Evolutionary conservation across 2,888 invertebrate species (phyloP).

Genomic region (Melitaea athalia): DNA sequence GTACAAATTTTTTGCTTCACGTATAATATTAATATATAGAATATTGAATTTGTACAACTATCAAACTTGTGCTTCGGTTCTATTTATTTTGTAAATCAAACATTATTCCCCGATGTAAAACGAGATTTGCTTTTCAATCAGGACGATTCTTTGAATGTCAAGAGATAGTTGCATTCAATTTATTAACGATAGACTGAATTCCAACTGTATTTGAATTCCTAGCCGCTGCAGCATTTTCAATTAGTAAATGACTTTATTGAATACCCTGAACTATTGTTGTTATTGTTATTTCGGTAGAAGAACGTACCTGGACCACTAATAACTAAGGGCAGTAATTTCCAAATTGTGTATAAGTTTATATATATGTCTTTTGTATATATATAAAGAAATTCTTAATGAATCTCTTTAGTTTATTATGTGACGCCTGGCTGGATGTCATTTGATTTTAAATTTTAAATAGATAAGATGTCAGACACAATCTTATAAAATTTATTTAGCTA

Average conservation of each 20-base stretch:
- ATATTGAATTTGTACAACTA: neutral
- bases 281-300: neutral
- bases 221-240: neutral
- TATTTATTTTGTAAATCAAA: neutral
- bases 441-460: no score
- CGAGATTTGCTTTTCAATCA: slow-evolving; percentile 7
- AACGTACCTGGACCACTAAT: neutral
- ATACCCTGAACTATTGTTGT: neutral
- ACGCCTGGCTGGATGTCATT: no score
- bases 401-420: no score
- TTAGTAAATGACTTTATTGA: neutral
- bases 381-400: no score
- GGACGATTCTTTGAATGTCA: slow-evolving; percentile 2
- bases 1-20: no score
- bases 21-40: no score
- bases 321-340: no score
- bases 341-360: no score
- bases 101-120: slow-evolving; percentile 2
- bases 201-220: neutral
- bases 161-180: slow-evolving; percentile 1
- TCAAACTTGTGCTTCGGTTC: neutral
- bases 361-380: no score
- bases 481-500: no score
- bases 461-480: no score
- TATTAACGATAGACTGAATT: neutral